Evolutionary conservation across 1,140 invertebrate species (phyloP).

Genomic region (Drosophila arizonae): DNA sequence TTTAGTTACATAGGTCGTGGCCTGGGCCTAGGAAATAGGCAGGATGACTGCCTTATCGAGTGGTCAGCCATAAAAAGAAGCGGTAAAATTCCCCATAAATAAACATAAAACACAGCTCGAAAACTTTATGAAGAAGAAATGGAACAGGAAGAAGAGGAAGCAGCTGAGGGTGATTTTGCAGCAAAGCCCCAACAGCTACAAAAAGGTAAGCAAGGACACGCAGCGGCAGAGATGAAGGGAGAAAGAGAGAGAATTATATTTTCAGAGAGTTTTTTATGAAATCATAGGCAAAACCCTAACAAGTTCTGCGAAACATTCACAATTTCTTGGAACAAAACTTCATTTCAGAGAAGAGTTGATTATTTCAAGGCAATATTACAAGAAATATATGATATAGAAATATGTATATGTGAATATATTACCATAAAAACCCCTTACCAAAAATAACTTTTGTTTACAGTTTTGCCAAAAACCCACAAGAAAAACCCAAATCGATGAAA

Average conservation of each 20-base stretch:
- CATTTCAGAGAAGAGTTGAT: not conserved
- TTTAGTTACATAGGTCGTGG: not conserved
- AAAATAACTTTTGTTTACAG: not conserved
- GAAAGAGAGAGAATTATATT: too few species aligned
- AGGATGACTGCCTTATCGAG: slow-evolving; percentile 19
- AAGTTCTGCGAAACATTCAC: too few species aligned
- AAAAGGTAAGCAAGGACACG: slow-evolving; percentile 10
- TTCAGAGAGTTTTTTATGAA: too few species aligned
- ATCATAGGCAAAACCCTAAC: too few species aligned
- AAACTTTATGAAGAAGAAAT: slow-evolving; percentile 22
- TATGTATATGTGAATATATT: too few species aligned
- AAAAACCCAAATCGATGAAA: slow-evolving; percentile 21
- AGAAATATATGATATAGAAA: too few species aligned
- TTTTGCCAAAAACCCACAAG: not conserved
- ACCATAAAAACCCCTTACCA: too few species aligned
- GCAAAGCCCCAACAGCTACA: not conserved
- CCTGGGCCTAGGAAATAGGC: not conserved
- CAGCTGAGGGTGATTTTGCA: not conserved
- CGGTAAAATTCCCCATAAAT: slow-evolving; percentile 19
- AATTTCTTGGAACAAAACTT: too few species aligned
- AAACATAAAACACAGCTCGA: slow-evolving; percentile 8
- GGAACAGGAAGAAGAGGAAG: not conserved
- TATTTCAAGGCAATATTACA: not conserved
- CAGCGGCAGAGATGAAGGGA: not conserved
- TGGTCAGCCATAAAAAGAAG: slow-evolving; percentile 16